Percentiles rank a stretch among this genome's conserved stretches.
These are phyloP conservation scores for Gambusia yucatana DNA, from an alignment of 2,797 vertebrate genomes.

Conservation along the genomic window DNA sequence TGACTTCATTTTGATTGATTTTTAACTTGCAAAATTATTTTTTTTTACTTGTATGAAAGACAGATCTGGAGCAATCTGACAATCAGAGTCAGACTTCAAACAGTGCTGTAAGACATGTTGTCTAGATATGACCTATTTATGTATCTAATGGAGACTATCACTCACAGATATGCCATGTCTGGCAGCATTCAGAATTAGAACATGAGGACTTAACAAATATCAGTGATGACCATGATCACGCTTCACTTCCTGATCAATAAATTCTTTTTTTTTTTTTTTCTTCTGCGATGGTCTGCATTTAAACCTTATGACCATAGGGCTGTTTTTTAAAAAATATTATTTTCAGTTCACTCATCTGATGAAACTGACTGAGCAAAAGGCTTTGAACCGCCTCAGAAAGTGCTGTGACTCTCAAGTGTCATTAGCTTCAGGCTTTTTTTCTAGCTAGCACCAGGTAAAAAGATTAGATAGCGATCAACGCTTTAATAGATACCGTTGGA, in stretches of 20 bases:
- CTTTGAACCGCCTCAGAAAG: conserved; percentile 81
- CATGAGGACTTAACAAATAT: not conserved
- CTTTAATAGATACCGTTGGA: conserved; percentile 82
- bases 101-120: conserved; percentile 16
- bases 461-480: conserved; percentile 86
- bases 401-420: conserved; percentile 83
- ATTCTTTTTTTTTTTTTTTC: conserved; percentile 20
- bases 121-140: conserved; percentile 51
- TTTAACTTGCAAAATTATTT: conserved; percentile 32
- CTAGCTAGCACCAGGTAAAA: conserved; percentile 81
- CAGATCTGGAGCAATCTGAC: conserved; percentile 67
- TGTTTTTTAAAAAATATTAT: conserved; percentile 45
- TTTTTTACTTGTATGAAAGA: conserved; percentile 53
- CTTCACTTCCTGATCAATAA: conserved; percentile 9
- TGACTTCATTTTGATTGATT: conserved; percentile 38
- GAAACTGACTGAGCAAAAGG: conserved; percentile 76
- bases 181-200: not conserved
- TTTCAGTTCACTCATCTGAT: conserved; percentile 57
- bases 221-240: not conserved
- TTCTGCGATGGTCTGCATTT: conserved; percentile 51
- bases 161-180: conserved; percentile 1
- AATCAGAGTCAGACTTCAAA: conserved; percentile 52
- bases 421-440: conserved; percentile 78
- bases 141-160: conserved; percentile 28
- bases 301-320: conserved; percentile 54